Base-by-base conservation (phyloP, 2,888 invertebrate species). In the Anagyrus pseudococci region DNA sequence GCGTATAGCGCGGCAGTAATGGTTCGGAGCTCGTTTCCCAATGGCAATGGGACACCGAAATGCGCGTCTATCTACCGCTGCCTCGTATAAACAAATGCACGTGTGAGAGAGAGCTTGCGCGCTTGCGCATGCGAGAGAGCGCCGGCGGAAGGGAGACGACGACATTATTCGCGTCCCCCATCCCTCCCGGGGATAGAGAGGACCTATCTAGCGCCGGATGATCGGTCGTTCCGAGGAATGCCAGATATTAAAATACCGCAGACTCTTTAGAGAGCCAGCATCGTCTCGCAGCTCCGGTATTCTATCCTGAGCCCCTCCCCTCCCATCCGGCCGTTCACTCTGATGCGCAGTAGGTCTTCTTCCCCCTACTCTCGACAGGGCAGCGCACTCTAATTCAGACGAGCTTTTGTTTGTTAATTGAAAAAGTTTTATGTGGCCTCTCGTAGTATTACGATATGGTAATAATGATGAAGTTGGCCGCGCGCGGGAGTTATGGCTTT, bases 241-340 rank as follows among this genome's bases (percentile, higher is more conserved):
- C 71, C 72, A 75, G 79, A 79, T 79, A 79, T 79, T 79, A 79
- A 79, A 79, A 79, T 79, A 78, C 79, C 79, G 72, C 73, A 76
- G 77, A 73, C 76, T 75, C 77, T 73, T 70, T 60, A 72, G 70
- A 70, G 67, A 68, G 66, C 71, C 58, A 66, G 59, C 68, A 63
- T 58, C 66, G 53, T 67, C 64, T 65, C 61, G 20, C 23, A 41
- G 61, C 56, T 55, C 62, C 56, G 58, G 47, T 54, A 53, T 63
- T n/a, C n/a, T n/a, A n/a, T n/a, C 66, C 63, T 54, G 58, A 65
- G 58, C 64, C 25, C 60, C 54, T 57, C 33, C 63, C 58, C 58
- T 60, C 63, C 25, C 37, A 54, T n/a, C 41, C 23, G 26, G 25
- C 7, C 23, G 17, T 20, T 43, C 17, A 17, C 29, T 44, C 37